Percentiles rank a stretch among this genome's conserved stretches.
Evolutionary conservation across 2,888 invertebrate species (phyloP).

Genomic region (Dione juno): DNA sequence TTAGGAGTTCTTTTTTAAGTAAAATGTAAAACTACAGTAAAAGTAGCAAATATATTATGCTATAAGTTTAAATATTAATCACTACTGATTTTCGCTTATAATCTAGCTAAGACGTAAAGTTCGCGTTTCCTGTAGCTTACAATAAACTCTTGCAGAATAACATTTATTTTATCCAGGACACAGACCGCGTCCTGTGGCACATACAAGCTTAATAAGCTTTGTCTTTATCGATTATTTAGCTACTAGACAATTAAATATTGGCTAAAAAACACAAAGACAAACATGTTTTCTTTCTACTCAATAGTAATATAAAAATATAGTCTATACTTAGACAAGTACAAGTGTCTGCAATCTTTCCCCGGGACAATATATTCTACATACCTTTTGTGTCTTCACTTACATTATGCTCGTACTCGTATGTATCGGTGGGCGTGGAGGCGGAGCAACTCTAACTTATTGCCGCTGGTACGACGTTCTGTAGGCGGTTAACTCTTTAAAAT

Average conservation of each 20-base stretch:
- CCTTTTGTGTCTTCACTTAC: constrained; percentile 4
- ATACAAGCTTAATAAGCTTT: not conserved
- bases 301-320: not conserved
- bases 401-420: not conserved
- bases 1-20: no score
- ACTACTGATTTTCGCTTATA: no score
- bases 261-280: not conserved
- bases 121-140: no score
- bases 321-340: not conserved
- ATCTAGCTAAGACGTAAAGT: no score
- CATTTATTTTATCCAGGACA: not conserved
- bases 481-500: constrained; percentile 11
- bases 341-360: not conserved
- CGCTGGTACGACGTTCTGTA: not conserved
- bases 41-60: no score
- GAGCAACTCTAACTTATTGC: constrained; percentile 19
- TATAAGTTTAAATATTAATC: no score
- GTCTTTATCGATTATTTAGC: not conserved
- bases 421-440: constrained; percentile 25
- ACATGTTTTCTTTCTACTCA: not conserved
- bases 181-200: not conserved
- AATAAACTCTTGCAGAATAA: not conserved
- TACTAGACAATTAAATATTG: not conserved
- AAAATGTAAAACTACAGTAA: no score
- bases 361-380: constrained; percentile 18